phyloP scores from a whole-genome alignment of 2,888 invertebrate genomes.

The Cactoblastis cactorum region DNA sequence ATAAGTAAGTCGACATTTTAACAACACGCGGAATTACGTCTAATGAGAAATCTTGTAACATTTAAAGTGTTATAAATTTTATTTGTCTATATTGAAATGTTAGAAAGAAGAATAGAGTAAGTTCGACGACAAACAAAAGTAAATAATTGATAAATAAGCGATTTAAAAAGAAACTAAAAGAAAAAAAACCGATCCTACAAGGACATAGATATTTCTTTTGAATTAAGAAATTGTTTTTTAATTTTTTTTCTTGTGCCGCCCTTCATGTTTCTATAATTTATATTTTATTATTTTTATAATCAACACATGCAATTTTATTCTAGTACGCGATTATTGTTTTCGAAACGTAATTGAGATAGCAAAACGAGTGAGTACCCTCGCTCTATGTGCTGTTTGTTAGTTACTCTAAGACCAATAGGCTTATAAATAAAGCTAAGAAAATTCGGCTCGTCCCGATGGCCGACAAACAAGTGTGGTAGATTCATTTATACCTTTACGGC shows the following conservation, averaged over 20 bases:
- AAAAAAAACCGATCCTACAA: no score
- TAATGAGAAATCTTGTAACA: conserved; percentile 50
- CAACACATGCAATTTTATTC: no score
- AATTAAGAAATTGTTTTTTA: no score
- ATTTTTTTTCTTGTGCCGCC: no score
- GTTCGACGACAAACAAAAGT: neutral
- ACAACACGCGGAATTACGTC: conserved; percentile 30
- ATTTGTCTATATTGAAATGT: conserved; percentile 36
- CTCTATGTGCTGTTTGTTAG: neutral
- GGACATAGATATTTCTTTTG: no score
- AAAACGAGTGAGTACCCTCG: no score
- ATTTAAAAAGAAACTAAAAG: no score
- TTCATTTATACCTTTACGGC: conserved; percentile 67
- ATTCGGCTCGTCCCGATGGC: conserved; percentile 49
- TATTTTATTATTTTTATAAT: no score
- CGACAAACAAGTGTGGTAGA: conserved; percentile 55
- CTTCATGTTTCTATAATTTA: no score
- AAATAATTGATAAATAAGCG: neutral
- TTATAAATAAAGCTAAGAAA: conserved; percentile 59
- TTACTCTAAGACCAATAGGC: conserved; percentile 16
- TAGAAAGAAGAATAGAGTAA: neutral
- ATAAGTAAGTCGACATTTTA: conserved; percentile 5
- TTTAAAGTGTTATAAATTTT: conserved; percentile 61
- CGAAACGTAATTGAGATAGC: no score
- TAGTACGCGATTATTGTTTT: no score